Conservation (phyloP, 2,113 vertebrate genomes). For the Pycnonotus jocosus region DNA sequence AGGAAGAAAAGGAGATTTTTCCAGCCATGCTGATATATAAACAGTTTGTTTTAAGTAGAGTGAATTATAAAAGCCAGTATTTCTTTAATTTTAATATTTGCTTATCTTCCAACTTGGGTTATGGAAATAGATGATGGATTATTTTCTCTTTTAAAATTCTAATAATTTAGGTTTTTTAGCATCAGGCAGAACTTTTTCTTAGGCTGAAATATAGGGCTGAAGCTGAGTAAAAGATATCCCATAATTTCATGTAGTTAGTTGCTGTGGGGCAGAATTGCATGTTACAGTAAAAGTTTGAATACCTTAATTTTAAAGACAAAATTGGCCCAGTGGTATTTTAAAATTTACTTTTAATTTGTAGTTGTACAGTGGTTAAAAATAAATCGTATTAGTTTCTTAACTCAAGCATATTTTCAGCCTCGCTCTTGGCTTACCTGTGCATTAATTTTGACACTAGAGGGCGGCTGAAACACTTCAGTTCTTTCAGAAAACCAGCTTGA, state of each 20-base stretch:
- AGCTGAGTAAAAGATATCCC: background rate
- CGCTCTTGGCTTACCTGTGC: background rate
- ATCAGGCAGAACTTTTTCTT: background rate
- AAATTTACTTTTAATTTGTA: background rate
- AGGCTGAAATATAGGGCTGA: background rate
- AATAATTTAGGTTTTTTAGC: background rate
- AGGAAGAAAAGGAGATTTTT: background rate
- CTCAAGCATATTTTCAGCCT: background rate
- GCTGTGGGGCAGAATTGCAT: background rate
- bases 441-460: constrained; percentile 31
- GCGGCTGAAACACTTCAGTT: background rate
- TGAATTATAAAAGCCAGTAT: background rate
- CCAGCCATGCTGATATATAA: background rate
- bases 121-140: background rate
- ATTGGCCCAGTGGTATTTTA: background rate
- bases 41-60: background rate
- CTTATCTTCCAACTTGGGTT: background rate
- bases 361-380: background rate
- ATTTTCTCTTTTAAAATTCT: background rate
- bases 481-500: background rate
- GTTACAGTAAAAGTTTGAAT: background rate
- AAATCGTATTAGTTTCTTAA: background rate
- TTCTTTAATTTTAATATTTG: background rate
- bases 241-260: background rate
- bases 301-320: background rate